Evolutionary conservation across 2,113 vertebrate genomes (phyloP).

Genomic region (Sitta europaea): DNA sequence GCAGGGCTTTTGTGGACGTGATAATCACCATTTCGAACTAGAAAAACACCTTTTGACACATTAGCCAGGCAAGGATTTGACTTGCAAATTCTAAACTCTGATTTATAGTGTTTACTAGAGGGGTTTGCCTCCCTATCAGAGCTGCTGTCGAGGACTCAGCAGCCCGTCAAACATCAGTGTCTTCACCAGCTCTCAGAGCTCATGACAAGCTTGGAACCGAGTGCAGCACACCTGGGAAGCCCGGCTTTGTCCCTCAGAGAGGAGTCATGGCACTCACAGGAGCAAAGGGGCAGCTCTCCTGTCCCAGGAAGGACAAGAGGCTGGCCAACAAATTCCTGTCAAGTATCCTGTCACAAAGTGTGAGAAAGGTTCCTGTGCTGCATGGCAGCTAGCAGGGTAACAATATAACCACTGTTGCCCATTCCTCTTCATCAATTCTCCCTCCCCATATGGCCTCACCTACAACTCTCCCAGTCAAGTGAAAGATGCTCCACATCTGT

Average conservation of each 20-base stretch:
- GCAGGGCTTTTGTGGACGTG: neutral
- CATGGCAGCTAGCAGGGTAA: neutral
- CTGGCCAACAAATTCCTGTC: neutral
- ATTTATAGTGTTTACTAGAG: neutral
- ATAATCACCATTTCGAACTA: neutral
- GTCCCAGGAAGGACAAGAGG: neutral
- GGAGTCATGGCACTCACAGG: fast-evolving
- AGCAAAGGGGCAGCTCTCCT: neutral
- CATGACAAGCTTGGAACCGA: neutral
- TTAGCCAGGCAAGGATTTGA: neutral
- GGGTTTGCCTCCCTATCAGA: neutral
- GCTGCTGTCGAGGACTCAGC: neutral
- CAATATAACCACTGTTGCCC: fast-evolving
- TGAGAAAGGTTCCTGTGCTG: neutral
- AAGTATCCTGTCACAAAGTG: neutral
- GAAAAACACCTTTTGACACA: neutral
- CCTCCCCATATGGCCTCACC: neutral
- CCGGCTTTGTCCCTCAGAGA: neutral
- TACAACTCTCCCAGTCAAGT: neutral
- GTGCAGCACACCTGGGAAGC: fast-evolving
- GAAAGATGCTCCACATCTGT: fast-evolving
- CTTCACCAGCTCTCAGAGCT: neutral
- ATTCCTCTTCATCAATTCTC: neutral
- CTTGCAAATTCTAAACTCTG: neutral
- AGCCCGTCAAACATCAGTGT: fast-evolving